phyloP scores from a whole-genome alignment of 2,113 vertebrate genomes.

The Cygnus atratus region DNA sequence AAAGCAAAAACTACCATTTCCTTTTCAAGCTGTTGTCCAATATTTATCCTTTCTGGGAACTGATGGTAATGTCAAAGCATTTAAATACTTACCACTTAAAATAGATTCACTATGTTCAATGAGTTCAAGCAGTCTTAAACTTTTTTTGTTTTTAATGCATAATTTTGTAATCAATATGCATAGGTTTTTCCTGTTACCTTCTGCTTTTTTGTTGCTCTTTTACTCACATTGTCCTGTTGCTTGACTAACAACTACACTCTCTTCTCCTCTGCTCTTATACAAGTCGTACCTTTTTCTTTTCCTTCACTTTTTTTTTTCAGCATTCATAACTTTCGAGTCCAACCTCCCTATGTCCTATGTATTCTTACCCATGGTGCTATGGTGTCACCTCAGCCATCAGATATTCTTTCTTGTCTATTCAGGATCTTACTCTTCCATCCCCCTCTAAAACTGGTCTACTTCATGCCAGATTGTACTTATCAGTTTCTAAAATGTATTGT shows the following conservation, averaged over 20 bases:
- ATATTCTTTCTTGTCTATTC: neutral
- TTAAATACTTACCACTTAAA: neutral
- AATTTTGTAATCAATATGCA: neutral
- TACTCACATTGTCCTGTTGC: neutral
- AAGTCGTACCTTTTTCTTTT: neutral
- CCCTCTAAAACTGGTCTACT: neutral
- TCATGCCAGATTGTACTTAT: neutral
- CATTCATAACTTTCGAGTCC: neutral
- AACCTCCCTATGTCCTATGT: neutral
- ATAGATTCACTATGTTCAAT: neutral
- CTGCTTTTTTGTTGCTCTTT: neutral
- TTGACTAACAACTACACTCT: neutral
- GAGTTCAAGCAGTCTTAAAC: neutral
- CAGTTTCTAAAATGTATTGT: neutral
- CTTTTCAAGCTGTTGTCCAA: neutral
- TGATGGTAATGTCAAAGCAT: neutral
- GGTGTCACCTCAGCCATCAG: neutral
- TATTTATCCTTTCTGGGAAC: neutral
- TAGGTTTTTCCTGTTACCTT: neutral
- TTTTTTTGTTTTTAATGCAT: neutral
- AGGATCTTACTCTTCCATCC: neutral
- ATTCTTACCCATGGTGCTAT: neutral
- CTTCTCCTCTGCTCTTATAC: neutral
- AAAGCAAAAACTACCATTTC: fast-evolving
- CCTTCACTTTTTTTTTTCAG: neutral